Conservation (phyloP, 2,888 invertebrate genomes). For the Leptinotarsa haldemani region DNA sequence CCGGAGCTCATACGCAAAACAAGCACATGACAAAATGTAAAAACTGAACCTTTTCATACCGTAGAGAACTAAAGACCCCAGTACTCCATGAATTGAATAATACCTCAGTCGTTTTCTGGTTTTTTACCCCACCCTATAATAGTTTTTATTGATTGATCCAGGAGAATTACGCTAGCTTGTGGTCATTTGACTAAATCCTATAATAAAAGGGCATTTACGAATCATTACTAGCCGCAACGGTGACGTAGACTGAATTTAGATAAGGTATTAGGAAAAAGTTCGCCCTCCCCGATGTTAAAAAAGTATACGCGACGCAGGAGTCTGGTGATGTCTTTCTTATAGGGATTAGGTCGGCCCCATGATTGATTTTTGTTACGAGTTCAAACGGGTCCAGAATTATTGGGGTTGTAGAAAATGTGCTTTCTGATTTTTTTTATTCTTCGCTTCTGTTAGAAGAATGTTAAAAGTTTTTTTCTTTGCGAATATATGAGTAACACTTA, state of each 20-base stretch:
- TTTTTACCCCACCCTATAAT: slow-evolving; percentile 8
- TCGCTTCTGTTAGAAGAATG: too few species aligned
- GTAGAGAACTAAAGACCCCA: not conserved
- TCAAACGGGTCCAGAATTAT: not conserved
- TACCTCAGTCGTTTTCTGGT: not conserved
- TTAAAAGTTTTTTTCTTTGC: too few species aligned
- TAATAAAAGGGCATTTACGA: slow-evolving; percentile 47
- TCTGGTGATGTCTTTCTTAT: slow-evolving; percentile 24
- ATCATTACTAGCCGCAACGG: slow-evolving; percentile 45
- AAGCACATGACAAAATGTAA: too few species aligned
- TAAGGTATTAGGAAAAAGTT: slow-evolving; percentile 46
- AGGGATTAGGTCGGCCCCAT: not conserved
- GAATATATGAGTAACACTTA: too few species aligned
- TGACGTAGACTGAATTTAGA: slow-evolving; percentile 45
- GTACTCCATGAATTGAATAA: too few species aligned
- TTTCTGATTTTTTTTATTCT: not conserved
- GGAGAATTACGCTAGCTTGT: slow-evolving; percentile 32
- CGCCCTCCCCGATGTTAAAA: slow-evolving; percentile 35
- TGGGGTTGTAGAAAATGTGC: not conserved
- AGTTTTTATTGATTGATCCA: slow-evolving; percentile 28
- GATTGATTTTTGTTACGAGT: slow-evolving; percentile 14
- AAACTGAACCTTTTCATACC: not conserved
- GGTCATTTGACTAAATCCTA: slow-evolving; percentile 46
- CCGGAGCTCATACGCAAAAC: too few species aligned
- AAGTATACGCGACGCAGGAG: slow-evolving; percentile 16